phyloP scores from a whole-genome alignment of 2,113 vertebrate species.

The Tyto alba region DNA sequence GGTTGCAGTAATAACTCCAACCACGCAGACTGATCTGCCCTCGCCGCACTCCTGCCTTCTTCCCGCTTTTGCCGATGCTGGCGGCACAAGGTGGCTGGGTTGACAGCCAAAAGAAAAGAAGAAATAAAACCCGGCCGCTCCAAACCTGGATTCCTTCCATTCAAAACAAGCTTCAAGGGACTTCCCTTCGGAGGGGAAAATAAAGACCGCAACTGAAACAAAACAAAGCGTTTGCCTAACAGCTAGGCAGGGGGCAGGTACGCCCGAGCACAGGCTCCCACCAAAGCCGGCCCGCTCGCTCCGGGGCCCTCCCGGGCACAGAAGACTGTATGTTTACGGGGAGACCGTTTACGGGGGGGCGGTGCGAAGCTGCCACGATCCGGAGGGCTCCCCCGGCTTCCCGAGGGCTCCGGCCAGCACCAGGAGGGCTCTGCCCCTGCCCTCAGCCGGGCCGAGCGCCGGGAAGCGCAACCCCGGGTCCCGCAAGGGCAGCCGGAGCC shows the following conservation, averaged over 20 bases:
- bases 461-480: background rate
- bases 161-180: background rate
- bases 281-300: rapidly evolving
- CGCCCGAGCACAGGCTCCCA: rapidly evolving
- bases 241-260: background rate
- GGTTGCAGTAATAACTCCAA: background rate
- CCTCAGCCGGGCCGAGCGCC: background rate
- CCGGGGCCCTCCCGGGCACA: background rate
- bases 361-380: rapidly evolving
- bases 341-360: no score
- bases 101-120: background rate
- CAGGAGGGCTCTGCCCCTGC: background rate
- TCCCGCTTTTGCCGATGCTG: background rate
- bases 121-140: background rate
- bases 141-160: background rate
- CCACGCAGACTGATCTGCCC: rapidly evolving
- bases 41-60: background rate
- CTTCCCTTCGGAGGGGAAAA: background rate
- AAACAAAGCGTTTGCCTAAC: background rate
- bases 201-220: background rate
- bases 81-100: background rate
- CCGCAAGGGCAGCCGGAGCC: rapidly evolving
- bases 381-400: background rate
- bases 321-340: no score
- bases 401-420: rapidly evolving